Conservation (phyloP, 1,140 invertebrate species). For the Bombus ignitus region DNA sequence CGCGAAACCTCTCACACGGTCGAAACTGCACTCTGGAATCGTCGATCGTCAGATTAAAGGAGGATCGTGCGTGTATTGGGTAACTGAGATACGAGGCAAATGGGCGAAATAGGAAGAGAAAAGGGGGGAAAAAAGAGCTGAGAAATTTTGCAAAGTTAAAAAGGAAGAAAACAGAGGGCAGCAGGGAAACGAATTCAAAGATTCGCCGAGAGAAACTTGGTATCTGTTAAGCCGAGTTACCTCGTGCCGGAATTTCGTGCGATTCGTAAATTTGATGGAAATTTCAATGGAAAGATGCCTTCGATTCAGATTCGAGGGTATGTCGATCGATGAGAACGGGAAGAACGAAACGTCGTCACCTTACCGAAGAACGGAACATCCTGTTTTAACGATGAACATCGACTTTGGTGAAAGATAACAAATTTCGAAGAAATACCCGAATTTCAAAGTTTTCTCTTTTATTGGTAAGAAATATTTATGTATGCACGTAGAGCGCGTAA, state of each 20-base stretch:
- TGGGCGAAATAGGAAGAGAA: too few relatives aligned
- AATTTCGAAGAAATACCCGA: not conserved
- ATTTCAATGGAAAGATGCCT: not conserved
- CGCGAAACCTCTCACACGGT: not conserved
- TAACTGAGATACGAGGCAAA: not conserved
- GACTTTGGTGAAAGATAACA: not conserved
- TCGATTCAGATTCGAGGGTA: not conserved
- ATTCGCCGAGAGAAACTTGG: not conserved
- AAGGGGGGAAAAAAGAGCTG: rapidly evolving
- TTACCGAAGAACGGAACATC: not conserved
- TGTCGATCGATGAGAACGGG: not conserved
- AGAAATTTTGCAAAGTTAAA: too few relatives aligned
- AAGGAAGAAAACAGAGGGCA: not conserved
- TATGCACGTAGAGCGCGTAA: not conserved
- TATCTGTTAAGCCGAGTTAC: not conserved
- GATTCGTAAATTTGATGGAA: not conserved
- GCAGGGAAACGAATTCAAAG: not conserved
- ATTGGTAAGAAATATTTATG: conserved; percentile 42
- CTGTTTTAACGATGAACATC: not conserved
- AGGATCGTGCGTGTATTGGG: not conserved
- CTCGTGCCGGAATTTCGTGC: not conserved
- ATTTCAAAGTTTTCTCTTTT: conserved; percentile 11
- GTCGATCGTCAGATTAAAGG: not conserved
- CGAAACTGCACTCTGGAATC: conserved; percentile 68
- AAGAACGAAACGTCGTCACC: not conserved